Percentiles rank a stretch among this genome's conserved stretches.
Evolutionary conservation across 1,140 invertebrate genomes (phyloP).

Genomic region (Brachionus rotundiformis): DNA sequence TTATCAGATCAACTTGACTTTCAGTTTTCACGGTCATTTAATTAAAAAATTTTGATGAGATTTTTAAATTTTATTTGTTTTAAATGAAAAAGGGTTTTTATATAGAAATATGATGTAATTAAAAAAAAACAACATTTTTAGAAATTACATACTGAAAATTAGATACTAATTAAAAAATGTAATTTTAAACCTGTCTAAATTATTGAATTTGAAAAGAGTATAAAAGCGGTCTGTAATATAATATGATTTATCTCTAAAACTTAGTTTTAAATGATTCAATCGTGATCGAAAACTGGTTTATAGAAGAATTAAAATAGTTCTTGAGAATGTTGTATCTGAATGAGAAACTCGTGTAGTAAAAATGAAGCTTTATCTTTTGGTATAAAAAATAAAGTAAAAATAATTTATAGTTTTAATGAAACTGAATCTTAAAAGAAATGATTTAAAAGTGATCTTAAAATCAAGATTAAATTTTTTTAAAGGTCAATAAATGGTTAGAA

Average conservation of each 20-base stretch:
- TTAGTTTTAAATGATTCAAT: background rate
- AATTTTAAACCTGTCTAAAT: background rate
- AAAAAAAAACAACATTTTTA: background rate
- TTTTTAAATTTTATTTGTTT: background rate
- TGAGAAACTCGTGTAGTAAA: background rate
- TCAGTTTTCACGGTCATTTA: background rate
- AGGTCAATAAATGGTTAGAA: too few species aligned
- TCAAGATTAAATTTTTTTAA: background rate
- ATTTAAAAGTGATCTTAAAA: background rate
- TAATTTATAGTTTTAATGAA: background rate
- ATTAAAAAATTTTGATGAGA: background rate
- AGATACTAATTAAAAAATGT: background rate
- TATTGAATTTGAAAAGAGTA: background rate
- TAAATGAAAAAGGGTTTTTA: background rate
- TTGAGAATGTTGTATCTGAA: background rate
- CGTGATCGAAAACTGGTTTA: slow-evolving; percentile 18
- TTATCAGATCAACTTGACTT: background rate
- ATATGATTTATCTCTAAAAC: background rate
- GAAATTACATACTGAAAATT: background rate
- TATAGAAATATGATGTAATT: background rate
- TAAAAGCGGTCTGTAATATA: background rate
- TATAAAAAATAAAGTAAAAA: background rate
- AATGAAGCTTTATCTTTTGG: background rate
- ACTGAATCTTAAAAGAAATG: background rate
- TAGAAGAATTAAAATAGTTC: background rate